These are phyloP conservation scores for Apodemus sylvaticus DNA, from an alignment of 2,113 vertebrate genomes.

Conservation along the genomic window DNA sequence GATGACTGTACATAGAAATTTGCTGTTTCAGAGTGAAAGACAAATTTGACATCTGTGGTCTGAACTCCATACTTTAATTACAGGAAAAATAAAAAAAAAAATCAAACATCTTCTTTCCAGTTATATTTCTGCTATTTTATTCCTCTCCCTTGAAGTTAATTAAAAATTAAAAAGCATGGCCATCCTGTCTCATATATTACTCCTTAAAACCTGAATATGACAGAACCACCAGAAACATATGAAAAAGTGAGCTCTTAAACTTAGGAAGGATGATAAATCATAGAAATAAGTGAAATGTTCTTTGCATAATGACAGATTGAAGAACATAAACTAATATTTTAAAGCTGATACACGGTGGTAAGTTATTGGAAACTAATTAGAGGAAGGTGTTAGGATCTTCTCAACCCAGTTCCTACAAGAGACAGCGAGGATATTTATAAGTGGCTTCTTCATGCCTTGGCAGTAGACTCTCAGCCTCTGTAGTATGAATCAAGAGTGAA, in stretches of 20 bases:
- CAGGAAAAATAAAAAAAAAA: constrained; percentile 19
- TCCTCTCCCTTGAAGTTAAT: background rate
- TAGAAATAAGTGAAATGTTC: background rate
- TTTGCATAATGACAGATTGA: background rate
- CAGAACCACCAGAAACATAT: background rate
- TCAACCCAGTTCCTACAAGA: background rate
- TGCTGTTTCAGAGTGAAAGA: background rate
- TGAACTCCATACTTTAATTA: background rate
- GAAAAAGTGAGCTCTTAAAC: background rate
- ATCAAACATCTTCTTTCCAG: background rate
- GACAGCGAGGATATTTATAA: too few species aligned
- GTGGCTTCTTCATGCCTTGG: too few species aligned
- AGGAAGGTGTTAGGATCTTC: background rate
- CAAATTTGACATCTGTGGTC: background rate
- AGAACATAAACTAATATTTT: background rate
- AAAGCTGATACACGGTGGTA: background rate
- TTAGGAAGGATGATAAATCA: background rate
- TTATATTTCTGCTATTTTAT: background rate
- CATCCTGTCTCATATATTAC: background rate
- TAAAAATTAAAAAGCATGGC: background rate
- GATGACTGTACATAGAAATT: background rate
- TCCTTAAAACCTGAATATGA: background rate
- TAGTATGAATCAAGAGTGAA: background rate
- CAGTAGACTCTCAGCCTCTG: background rate
- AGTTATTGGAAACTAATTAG: background rate